These are phyloP conservation scores for Drosophila prolongata DNA, from an alignment of 2,888 invertebrate species.

Conservation along the genomic window DNA sequence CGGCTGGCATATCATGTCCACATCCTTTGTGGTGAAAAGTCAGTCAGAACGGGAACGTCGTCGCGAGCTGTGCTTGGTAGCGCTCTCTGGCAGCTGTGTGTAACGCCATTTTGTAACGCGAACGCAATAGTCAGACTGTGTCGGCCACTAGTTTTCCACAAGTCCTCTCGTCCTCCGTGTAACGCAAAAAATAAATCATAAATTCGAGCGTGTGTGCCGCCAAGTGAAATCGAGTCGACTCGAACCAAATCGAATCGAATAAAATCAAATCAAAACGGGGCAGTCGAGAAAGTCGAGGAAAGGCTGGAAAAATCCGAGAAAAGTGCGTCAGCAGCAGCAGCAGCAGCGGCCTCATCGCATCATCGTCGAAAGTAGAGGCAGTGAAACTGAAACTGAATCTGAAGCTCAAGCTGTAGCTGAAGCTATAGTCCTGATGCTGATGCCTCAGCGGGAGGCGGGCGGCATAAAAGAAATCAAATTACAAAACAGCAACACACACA, in stretches of 20 bases:
- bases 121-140: constrained; percentile 46
- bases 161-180: constrained; percentile 17
- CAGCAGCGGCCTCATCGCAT: constrained; percentile 39
- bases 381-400: constrained; percentile 29
- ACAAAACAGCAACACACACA: constrained; percentile 71
- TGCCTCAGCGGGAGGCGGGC: constrained; percentile 44
- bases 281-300: background rate
- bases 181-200: constrained; percentile 26
- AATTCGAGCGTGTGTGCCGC: constrained; percentile 30
- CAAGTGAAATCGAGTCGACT: constrained; percentile 27
- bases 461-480: constrained; percentile 78
- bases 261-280: constrained; percentile 21
- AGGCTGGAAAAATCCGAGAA: constrained; percentile 38
- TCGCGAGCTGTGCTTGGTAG: constrained; percentile 83
- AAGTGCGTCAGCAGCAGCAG: constrained; percentile 59
- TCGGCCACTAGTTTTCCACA: constrained; percentile 34
- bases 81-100: constrained; percentile 56
- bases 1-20: constrained; percentile 29
- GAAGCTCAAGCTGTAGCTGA: constrained; percentile 26
- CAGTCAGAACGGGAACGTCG: constrained; percentile 85
- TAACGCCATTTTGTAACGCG: constrained; percentile 69
- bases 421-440: constrained; percentile 29
- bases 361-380: constrained; percentile 17
- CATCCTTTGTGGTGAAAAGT: constrained; percentile 80
- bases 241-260: constrained; percentile 16